Evolutionary conservation across 2,797 vertebrate species (phyloP).

Genomic region (Enteromius afrohamiltoni): DNA sequence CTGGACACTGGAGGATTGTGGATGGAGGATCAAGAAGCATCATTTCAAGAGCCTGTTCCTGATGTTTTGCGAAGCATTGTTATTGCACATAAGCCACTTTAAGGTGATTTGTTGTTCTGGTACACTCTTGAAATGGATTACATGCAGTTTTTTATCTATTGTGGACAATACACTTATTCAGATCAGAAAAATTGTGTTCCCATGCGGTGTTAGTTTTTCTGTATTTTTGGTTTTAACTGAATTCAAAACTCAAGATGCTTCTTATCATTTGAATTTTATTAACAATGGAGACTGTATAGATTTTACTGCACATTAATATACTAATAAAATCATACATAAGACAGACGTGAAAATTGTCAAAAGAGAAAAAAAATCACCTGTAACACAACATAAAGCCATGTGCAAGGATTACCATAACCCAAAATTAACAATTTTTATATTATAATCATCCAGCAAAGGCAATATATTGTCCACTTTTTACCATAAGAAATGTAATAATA

Average conservation of each 20-base stretch:
- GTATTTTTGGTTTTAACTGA: background rate
- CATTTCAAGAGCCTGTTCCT: background rate
- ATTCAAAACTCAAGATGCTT: background rate
- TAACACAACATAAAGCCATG: background rate
- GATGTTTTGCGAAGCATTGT: constrained; percentile 12
- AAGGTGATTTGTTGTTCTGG: background rate
- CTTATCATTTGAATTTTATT: background rate
- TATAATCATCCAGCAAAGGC: background rate
- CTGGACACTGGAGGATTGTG: constrained; percentile 12
- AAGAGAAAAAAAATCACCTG: background rate
- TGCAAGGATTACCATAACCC: background rate
- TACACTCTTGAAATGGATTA: background rate
- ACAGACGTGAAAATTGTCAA: background rate
- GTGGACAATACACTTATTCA: background rate
- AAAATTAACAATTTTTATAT: background rate
- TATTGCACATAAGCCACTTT: constrained; percentile 15
- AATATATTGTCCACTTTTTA: background rate
- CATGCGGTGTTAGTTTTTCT: background rate
- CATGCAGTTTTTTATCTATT: background rate
- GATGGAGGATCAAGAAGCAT: constrained; percentile 25
- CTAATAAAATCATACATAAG: background rate
- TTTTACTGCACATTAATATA: background rate
- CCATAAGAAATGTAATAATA: background rate
- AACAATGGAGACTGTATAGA: background rate
- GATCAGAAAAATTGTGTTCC: background rate